Conservation (phyloP, 1,140 invertebrate genomes). For the Drosophila aff. region DNA sequence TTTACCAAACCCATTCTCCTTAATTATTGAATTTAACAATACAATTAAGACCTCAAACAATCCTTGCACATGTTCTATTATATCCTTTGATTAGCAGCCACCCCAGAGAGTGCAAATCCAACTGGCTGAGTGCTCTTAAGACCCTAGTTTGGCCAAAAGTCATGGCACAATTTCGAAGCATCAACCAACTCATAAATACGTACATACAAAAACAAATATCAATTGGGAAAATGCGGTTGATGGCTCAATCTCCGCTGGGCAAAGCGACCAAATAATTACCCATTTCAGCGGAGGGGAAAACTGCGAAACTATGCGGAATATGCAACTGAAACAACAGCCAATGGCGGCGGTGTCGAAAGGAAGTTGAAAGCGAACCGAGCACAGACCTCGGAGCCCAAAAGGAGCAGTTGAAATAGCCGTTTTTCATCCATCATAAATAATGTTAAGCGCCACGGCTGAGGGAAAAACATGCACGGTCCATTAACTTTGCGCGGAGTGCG, state of each 20-base stretch:
- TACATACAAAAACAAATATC: slow-evolving; percentile 44
- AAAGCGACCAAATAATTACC: slow-evolving; percentile 28
- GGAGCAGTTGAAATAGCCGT: slow-evolving; percentile 63
- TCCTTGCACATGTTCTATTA: slow-evolving; percentile 15
- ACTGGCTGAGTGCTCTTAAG: slow-evolving; percentile 37
- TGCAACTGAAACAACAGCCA: slow-evolving; percentile 70
- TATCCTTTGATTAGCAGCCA: not conserved
- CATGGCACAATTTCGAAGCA: slow-evolving; percentile 45
- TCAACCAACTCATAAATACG: slow-evolving; percentile 2
- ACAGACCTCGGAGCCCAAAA: slow-evolving; percentile 15
- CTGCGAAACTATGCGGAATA: slow-evolving; percentile 66
- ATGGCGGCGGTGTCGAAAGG: slow-evolving; percentile 57
- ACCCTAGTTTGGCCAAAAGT: slow-evolving; percentile 52
- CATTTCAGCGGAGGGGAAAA: slow-evolving; percentile 32
- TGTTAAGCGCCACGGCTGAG: slow-evolving; percentile 84
- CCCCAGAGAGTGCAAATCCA: not conserved
- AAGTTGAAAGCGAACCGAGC: slow-evolving; percentile 58
- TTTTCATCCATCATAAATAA: slow-evolving; percentile 84
- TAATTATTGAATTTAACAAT: slow-evolving; percentile 20
- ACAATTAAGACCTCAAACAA: not conserved
- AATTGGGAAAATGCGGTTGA: slow-evolving; percentile 32
- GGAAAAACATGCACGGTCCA: slow-evolving; percentile 84
- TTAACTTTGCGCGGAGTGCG: slow-evolving; percentile 73
- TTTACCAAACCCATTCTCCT: not conserved
- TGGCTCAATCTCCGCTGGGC: slow-evolving; percentile 39